Base-by-base conservation (phyloP, 2,888 invertebrate genomes). In the Lithodes maja region DNA sequence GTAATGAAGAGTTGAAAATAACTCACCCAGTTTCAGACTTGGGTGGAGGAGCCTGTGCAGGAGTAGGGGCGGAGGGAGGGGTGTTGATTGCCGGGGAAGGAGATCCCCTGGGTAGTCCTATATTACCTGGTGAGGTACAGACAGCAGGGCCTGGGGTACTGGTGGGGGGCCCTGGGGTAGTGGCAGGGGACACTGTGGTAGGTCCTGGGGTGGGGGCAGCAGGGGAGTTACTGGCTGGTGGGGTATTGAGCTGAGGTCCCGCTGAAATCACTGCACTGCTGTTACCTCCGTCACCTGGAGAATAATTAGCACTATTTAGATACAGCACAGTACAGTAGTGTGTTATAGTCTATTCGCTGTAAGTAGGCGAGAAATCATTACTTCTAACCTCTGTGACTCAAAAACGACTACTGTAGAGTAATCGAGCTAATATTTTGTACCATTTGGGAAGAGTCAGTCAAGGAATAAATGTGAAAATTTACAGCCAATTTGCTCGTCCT, bases 211-310 rank as follows among this genome's bases (percentile, higher is more conserved):
- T 74, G 12, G 69, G 17, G 1, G 87, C 52, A 49, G 87, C 79
- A 55, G 90, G 83, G 50, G 91, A 89, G 77, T 86, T 86, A 52
- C 84, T 86, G 61, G 86, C 77, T 17, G 81, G 91, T 9, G 91
- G 86, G 61, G 91, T 90, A 53, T 90, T 90, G 15, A 90, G 87
- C 83, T 90, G 90, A 15, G 90, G 90, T 49, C 82, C 90, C 1
- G 90, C 90, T 49, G 87, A 88, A 33, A 90, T 90, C 2, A 90
- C 90, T 15, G 90, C 90, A 33, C 78, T 83, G 69, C 85, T 87
- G 50, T 49, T 83, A 15, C 83, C 83, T 15, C 81, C 86, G 15
- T 75, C 81, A 12, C 77, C 77, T 77, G 81, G 7, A 17, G 81
- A 5, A 50, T 78, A 49, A 55, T 69, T 49, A 84, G 9, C 77